Evolutionary conservation across 2,113 vertebrate genomes (phyloP), one percentile per base, ranked within the genome.

Genomic region (Aleadryas rufinucha): DNA sequence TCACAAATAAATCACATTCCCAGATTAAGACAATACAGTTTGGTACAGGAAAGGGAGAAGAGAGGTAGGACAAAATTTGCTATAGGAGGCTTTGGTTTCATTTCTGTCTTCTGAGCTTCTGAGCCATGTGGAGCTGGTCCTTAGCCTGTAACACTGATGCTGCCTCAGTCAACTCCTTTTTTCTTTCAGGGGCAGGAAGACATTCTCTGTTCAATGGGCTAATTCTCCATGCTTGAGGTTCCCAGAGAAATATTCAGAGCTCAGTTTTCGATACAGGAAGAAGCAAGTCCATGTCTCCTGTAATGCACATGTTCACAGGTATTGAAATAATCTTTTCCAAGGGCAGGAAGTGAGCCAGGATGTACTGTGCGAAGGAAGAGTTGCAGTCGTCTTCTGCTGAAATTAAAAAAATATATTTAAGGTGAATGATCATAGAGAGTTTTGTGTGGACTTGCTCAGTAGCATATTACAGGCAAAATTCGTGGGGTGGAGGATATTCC

Each of bases 1-100:
- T 97, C 88, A 79, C 49, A 97, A 95, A 96, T 97, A 97, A 97
- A 97, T 97, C 95, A 96, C 56, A 33, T 78, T 92, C 72, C 39
- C 56, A 84, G 90, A 96, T 94, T 94, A 94, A 95, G 95, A 96
- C 79, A 93, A 92, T 90, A 64, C 22, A 64, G 64, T 87, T 76
- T 84, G 68, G 41, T 83, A 53, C 9, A 17, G 71, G 68, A 90
- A 91, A 93, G 45, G 31, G 22, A 90, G 65, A 71, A 74, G 24
- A 84, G 27, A 88, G 16, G 56, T 50, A 84, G 31, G 45, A 91
- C 0, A 1, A 90, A 52, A 65, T 45, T 64, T 39, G 39, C 44
- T 86, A 42, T 52, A 71, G 22, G 31, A 92, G 44, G n/a, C 7
- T 84, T 71, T 76, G 68, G 52, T 84, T 95, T 83, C 11, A 39